phyloP scores from a whole-genome alignment of 2,113 vertebrate species.

The Myanophis thanlyinensis region DNA sequence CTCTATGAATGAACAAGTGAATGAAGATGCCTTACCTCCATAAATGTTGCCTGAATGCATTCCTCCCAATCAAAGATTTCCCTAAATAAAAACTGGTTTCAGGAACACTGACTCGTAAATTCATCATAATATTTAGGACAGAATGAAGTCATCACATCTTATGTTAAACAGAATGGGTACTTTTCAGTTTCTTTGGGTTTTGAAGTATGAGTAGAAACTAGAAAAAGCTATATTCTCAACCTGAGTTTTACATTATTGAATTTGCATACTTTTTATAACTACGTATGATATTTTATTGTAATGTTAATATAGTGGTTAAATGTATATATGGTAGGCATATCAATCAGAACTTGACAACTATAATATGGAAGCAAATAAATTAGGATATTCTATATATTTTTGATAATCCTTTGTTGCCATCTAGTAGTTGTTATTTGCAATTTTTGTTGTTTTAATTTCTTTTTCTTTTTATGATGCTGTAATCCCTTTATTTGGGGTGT shows the following conservation, averaged over 20 bases:
- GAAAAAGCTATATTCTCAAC: background rate
- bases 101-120: background rate
- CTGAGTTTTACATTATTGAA: background rate
- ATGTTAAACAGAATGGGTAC: background rate
- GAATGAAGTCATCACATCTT: background rate
- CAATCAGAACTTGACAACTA: background rate
- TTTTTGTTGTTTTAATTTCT: background rate
- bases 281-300: background rate
- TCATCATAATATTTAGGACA: background rate
- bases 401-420: background rate
- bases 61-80: background rate
- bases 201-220: background rate
- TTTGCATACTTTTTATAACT: background rate
- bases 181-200: background rate
- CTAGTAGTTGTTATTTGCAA: background rate
- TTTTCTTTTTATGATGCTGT: background rate
- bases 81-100: background rate
- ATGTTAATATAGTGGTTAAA: background rate
- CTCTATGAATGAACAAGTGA: background rate
- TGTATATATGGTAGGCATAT: background rate
- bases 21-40: background rate
- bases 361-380: background rate
- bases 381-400: background rate
- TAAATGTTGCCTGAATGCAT: background rate
- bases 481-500: no score